A percentile compares a stretch with the other conserved stretches of the same genome.
Evolutionary conservation across 1,140 invertebrate genomes (phyloP).

Genomic region (Agrypnia vestita): DNA sequence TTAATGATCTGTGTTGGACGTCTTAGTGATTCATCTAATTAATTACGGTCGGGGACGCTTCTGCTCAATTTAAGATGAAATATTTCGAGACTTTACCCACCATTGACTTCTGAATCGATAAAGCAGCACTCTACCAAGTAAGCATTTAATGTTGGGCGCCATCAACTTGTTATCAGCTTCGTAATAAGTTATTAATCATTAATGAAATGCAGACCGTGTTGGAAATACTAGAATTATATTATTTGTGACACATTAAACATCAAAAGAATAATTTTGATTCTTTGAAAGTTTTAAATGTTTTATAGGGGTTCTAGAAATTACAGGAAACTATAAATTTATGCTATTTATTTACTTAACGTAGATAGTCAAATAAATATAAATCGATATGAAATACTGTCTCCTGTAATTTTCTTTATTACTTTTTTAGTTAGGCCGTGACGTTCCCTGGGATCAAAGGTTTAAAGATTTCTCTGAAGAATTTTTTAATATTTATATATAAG

Average conservation of each 20-base stretch:
- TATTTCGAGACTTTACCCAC: slow-evolving; percentile 5
- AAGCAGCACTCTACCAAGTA: neutral
- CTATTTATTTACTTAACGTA: no score
- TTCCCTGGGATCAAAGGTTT: no score
- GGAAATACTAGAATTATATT: neutral
- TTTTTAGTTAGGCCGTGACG: no score
- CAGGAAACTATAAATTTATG: neutral
- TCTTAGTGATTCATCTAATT: no score
- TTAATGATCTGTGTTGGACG: no score
- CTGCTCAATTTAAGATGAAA: slow-evolving; percentile 20
- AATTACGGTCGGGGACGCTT: no score
- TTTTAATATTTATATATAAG: no score
- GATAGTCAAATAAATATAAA: no score
- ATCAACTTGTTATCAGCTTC: neutral
- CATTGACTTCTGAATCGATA: slow-evolving; percentile 21
- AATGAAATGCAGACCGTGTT: neutral
- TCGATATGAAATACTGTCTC: no score
- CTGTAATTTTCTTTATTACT: no score
- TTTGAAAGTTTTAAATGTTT: neutral
- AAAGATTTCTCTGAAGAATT: no score
- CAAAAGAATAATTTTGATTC: neutral
- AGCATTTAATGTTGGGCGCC: neutral
- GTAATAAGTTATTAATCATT: neutral
- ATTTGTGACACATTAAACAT: neutral
- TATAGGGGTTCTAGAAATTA: neutral